Evolutionary conservation across 2,797 vertebrate genomes (phyloP).

Genomic region (Malurus splendens): DNA sequence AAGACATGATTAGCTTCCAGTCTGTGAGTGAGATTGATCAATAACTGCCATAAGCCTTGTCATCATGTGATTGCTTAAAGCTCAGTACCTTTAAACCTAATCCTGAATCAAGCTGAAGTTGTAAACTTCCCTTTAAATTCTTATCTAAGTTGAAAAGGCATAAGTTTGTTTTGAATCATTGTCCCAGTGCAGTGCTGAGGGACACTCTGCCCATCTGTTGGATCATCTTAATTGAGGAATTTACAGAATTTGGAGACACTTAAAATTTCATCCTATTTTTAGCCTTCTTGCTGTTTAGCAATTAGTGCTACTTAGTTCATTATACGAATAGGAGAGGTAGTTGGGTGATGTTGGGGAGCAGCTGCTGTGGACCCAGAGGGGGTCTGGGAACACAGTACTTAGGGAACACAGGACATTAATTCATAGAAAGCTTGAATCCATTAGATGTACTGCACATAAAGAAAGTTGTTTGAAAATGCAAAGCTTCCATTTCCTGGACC

Average conservation of each 20-base stretch:
- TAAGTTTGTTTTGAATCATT: neutral
- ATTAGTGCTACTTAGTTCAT: neutral
- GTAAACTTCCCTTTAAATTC: neutral
- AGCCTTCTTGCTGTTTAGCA: neutral
- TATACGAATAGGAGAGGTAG: neutral
- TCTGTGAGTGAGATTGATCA: neutral
- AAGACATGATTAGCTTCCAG: neutral
- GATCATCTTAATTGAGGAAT: neutral
- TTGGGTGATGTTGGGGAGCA: neutral
- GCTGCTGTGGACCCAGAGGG: neutral
- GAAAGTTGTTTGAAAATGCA: neutral
- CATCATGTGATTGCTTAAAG: neutral
- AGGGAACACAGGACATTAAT: neutral
- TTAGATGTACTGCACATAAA: neutral
- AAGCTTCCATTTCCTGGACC: neutral
- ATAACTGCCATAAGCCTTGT: neutral
- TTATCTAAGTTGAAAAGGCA: neutral
- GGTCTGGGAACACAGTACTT: neutral
- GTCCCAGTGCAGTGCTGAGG: neutral
- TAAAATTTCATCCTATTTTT: neutral
- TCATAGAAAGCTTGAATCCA: neutral
- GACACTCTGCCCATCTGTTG: neutral
- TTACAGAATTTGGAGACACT: neutral
- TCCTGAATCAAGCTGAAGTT: neutral
- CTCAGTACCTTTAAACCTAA: neutral